These are phyloP conservation scores for Stramonita haemastoma DNA, from an alignment of 2,888 invertebrate genomes.

Conservation along the genomic window DNA sequence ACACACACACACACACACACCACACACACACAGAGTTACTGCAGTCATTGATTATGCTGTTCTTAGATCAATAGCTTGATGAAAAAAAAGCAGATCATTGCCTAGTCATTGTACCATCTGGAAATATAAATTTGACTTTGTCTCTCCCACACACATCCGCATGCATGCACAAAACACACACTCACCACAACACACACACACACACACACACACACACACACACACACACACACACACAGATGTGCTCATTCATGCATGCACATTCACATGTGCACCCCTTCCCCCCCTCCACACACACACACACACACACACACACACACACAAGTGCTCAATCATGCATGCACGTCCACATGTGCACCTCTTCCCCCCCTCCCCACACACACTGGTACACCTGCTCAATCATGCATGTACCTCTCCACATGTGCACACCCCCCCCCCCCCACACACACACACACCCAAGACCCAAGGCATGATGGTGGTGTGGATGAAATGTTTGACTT, in stretches of 20 bases:
- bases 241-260: not conserved
- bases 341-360: not conserved
- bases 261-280: not conserved
- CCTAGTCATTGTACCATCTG: not conserved
- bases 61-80: too few species aligned
- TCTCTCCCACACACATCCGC: not conserved
- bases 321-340: not conserved
- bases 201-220: slow-evolving; percentile 15
- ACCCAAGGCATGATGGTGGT: too few species aligned
- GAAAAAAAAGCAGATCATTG: not conserved
- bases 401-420: too few species aligned
- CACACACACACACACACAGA: not conserved
- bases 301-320: not conserved
- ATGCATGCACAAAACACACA: not conserved
- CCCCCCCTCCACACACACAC: slow-evolving; percentile 8
- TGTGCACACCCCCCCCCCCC: too few species aligned
- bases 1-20: not conserved
- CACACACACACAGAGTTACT: not conserved
- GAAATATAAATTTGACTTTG: not conserved
- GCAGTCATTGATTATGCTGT: too few species aligned
- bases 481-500: too few species aligned
- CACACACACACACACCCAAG: too few species aligned
- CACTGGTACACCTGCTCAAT: not conserved
- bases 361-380: not conserved
- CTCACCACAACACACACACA: not conserved